Percentiles rank a stretch among this genome's conserved stretches.
Evolutionary conservation across 2,797 vertebrate genomes (phyloP).

Genomic region (Falco concolor): DNA sequence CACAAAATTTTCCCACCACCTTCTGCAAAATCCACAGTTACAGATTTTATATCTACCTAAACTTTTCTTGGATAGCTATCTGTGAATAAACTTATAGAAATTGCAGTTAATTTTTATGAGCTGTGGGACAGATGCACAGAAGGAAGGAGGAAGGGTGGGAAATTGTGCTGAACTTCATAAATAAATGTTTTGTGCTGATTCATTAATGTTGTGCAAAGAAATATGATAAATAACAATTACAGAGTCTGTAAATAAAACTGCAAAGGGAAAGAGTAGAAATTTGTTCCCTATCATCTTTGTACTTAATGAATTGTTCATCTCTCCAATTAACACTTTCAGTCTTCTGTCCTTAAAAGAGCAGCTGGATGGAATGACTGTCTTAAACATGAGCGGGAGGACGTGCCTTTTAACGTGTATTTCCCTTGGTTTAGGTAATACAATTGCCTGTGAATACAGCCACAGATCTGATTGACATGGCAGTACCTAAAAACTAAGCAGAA

Average conservation of each 20-base stretch:
- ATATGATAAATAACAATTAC: constrained; percentile 14
- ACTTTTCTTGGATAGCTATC: not conserved
- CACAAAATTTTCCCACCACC: not conserved
- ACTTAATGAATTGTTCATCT: not conserved
- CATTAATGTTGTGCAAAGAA: not conserved
- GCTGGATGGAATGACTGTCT: not conserved
- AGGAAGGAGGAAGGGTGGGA: not conserved
- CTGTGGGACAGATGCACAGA: not conserved
- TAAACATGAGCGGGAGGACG: not conserved
- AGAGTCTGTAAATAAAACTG: not conserved
- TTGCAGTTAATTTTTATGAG: not conserved
- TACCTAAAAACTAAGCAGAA: not conserved
- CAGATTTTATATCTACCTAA: not conserved
- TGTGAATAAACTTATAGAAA: not conserved
- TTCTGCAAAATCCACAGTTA: not conserved
- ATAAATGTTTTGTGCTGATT: not conserved
- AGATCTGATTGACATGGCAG: not conserved
- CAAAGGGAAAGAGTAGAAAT: not conserved
- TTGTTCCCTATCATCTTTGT: not conserved
- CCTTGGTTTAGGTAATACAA: not conserved
- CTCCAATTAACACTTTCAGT: not conserved
- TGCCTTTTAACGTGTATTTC: not conserved
- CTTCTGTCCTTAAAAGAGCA: not conserved
- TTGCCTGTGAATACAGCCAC: not conserved
- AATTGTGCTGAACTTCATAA: not conserved